These are phyloP conservation scores for Macquaria australasica DNA, from an alignment of 2,113 vertebrate species.

Conservation along the genomic window DNA sequence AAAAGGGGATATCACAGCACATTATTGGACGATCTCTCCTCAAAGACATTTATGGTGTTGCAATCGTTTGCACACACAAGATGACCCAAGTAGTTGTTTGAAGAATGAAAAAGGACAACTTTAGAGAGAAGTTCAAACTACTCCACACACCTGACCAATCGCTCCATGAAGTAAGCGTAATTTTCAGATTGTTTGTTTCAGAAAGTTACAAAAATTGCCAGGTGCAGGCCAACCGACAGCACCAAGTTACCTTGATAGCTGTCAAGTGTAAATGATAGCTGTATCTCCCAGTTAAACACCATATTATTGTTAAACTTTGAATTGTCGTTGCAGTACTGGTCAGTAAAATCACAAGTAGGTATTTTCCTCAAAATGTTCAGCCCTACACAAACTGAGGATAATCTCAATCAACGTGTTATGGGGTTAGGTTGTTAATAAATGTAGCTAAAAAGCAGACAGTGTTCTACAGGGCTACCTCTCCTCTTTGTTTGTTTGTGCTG, in stretches of 20 bases:
- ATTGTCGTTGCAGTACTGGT: neutral
- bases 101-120: neutral
- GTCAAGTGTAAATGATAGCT: neutral
- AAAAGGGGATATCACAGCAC: neutral
- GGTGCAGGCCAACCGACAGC: no score
- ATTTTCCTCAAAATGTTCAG: neutral
- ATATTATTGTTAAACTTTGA: neutral
- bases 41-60: neutral
- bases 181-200: no score
- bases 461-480: neutral
- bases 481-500: conserved; percentile 24
- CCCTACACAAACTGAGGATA: no score
- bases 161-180: no score
- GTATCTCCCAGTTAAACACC: no score
- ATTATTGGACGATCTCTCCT: no score
- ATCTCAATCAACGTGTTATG: no score
- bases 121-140: no score
- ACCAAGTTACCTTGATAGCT: neutral
- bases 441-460: no score
- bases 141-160: no score
- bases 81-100: neutral
- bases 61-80: neutral
- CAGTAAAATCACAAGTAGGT: neutral
- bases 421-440: neutral
- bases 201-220: no score